Conservation (phyloP, 2,113 vertebrate genomes). For the Anhinga rufa region DNA sequence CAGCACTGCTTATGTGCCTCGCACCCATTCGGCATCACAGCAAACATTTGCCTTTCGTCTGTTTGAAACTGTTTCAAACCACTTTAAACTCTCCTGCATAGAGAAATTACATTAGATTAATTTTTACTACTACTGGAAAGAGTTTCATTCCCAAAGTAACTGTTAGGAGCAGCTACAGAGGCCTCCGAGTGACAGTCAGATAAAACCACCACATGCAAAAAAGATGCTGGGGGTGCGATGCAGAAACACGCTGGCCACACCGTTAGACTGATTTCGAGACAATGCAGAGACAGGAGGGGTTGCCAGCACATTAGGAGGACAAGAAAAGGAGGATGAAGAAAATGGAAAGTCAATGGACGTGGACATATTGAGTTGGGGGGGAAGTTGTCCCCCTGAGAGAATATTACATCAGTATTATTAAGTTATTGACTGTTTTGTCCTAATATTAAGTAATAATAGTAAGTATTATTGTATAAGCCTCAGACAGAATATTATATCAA, state of each 20-base stretch:
- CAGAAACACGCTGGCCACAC: neutral
- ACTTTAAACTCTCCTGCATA: neutral
- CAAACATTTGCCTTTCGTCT: neutral
- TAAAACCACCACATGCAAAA: neutral
- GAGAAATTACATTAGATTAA: neutral
- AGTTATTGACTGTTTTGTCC: neutral
- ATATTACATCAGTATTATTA: neutral
- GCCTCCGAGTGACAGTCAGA: neutral
- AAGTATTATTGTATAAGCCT: neutral
- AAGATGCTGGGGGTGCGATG: neutral
- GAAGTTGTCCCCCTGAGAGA: neutral
- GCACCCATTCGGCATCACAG: neutral
- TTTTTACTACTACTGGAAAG: neutral
- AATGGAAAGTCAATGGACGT: neutral
- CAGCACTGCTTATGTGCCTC: fast-evolving
- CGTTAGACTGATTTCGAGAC: neutral
- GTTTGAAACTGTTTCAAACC: neutral
- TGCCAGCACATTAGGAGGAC: neutral
- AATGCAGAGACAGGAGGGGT: neutral
- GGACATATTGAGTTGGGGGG: neutral
- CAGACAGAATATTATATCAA: neutral
- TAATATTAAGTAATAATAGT: neutral
- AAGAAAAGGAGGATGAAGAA: neutral
- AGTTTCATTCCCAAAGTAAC: neutral
- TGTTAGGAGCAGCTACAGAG: neutral